These are phyloP conservation scores for Oophaga pumilio DNA, from an alignment of 2,113 vertebrate genomes.

Conservation along the genomic window DNA sequence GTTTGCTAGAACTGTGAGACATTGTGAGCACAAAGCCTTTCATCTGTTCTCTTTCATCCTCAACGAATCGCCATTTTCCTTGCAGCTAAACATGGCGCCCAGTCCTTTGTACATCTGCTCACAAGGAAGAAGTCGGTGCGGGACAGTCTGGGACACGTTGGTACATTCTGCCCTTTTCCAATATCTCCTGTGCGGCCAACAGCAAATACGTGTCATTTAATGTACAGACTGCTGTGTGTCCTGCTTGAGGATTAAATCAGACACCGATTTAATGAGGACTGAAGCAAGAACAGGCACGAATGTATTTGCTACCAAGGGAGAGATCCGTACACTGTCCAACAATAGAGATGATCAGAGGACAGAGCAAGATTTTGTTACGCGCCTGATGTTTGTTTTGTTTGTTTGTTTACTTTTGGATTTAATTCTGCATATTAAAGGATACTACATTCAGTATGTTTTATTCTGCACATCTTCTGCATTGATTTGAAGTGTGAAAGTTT, in stretches of 20 bases:
- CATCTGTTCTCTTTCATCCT: constrained; percentile 9
- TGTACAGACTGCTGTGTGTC: constrained; percentile 4
- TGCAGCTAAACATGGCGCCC: constrained; percentile 44
- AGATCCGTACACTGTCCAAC: neutral
- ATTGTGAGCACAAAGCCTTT: neutral
- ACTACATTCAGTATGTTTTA: neutral
- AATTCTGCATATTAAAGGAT: constrained; percentile 10
- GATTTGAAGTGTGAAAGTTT: neutral
- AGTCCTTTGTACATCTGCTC: neutral
- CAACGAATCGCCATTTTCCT: constrained; percentile 19
- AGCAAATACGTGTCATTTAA: constrained; percentile 32
- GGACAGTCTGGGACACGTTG: neutral
- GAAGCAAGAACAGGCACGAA: neutral
- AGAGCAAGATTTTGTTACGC: neutral
- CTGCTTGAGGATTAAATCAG: constrained; percentile 23
- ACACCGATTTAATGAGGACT: constrained; percentile 19
- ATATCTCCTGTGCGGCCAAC: neutral
- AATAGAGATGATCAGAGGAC: neutral
- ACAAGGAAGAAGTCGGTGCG: neutral
- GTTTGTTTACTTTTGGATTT: no score
- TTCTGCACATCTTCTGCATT: neutral
- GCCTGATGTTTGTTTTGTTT: neutral
- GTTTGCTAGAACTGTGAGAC: neutral
- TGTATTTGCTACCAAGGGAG: neutral
- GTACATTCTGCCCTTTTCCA: neutral